phyloP scores from a whole-genome alignment of 2,888 invertebrate species.

The Drosophila prostipennis region DNA sequence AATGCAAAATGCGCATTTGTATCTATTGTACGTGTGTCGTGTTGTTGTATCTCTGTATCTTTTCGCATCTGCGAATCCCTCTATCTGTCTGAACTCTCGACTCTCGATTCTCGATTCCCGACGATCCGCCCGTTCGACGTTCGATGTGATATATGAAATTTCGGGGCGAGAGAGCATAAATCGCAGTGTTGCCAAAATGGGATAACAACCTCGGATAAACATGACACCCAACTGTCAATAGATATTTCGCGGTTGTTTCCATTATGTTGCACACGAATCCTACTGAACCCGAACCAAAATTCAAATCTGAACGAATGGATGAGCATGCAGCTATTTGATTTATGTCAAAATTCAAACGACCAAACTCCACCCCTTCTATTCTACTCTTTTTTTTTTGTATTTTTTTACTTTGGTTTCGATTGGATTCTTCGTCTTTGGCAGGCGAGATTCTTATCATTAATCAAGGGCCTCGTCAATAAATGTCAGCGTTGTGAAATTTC shows the following conservation, averaged over 20 bases:
- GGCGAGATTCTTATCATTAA: slow-evolving; percentile 81
- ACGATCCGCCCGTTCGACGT: slow-evolving; percentile 64
- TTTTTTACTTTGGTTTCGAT: slow-evolving; percentile 7
- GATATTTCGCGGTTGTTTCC: slow-evolving; percentile 84
- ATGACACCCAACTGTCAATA: slow-evolving; percentile 85
- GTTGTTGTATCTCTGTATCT: slow-evolving; percentile 12
- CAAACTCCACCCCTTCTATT: slow-evolving; percentile 2
- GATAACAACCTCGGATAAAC: slow-evolving; percentile 84
- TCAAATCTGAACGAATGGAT: slow-evolving; percentile 57
- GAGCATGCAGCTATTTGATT: slow-evolving; percentile 83
- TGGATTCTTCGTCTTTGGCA: slow-evolving; percentile 41
- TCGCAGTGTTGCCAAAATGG: slow-evolving; percentile 82
- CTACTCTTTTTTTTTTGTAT: slow-evolving; percentile 1
- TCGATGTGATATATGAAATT: neutral
- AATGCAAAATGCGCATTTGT: slow-evolving; percentile 77
- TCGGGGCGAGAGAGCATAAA: slow-evolving; percentile 71
- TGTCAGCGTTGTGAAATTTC: slow-evolving; percentile 83
- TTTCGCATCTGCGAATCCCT: slow-evolving; percentile 48
- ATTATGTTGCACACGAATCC: slow-evolving; percentile 76
- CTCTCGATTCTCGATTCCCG: slow-evolving; percentile 4
- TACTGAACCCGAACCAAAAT: neutral
- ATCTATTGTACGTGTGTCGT: slow-evolving; percentile 48
- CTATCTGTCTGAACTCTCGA: slow-evolving; percentile 38
- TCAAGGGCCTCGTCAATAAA: slow-evolving; percentile 83
- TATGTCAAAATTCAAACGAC: slow-evolving; percentile 83